Base-by-base conservation (phyloP, 2,113 vertebrate genomes). In the Zosterops hypoxanthus region DNA sequence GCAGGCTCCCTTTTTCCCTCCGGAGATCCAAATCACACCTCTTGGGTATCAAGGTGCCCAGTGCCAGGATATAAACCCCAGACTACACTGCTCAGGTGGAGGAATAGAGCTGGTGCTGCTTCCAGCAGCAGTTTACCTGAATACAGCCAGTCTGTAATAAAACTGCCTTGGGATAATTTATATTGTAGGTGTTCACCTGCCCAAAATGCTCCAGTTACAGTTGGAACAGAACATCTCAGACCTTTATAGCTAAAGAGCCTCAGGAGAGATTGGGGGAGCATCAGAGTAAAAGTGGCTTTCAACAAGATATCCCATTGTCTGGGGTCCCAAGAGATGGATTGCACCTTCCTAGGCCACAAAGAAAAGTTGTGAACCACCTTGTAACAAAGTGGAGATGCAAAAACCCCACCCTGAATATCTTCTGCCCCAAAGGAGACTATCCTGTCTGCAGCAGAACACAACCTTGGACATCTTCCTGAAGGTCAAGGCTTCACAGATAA, bases 221-320 rank as follows among this genome's bases (percentile, higher is more conserved):
- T 42, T 81, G 56, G 20, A 93, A 65, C 10, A 80, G 59, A 63
- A 46, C 20, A 56, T 14, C 64, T 60, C 60, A 90, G 76, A 65
- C 31, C 19, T 50, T 39, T 15, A 5, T 0, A 33, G 41, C 17
- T 76, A 8, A 71, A 56, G 46, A 57, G 11, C 49, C 44, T 72
- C 56, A n/a, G 70, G 31, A 81, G 31, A 87, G 8, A 29, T 2
- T 0, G 0, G 22, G 29, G 65, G 42, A 64, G 12, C 6, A 9
- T 19, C 46, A n/a, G 17, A 20, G 9, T 21, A 31, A 64, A 53
- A 10, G n/a, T 49, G 65, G 22, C 9, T 82, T 86, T 86, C 50
- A 42, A 41, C 16, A 63, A 47, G 52, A 24, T 25, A 5, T 14
- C 8, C n/a, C 7, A 2, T 53, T 31, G 5, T 28, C 46, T 80